Evolutionary conservation across 2,888 invertebrate species (phyloP), one percentile per base, ranked within the genome.

Genomic region (Acrocyrtus sp.): DNA sequence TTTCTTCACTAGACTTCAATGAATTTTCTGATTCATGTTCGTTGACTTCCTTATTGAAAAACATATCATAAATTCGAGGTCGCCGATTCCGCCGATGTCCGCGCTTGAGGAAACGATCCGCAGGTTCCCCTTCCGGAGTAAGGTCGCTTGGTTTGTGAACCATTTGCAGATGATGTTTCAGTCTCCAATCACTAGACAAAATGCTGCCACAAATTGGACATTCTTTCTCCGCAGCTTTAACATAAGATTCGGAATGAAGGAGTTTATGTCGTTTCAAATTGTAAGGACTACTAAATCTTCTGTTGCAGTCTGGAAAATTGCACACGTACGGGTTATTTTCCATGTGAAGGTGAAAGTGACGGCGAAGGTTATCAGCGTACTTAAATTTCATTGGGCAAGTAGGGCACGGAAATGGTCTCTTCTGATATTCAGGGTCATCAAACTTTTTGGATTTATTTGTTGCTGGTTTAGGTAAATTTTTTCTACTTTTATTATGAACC

Each of bases 311-410:
- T 3, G 57, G 62, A 41, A 69, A 62, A n/a, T 69, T 29, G 41
- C 74, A 74, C 3, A 39, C 27, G 24, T 21, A 74, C 22, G 74
- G 74, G 17, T 69, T 74, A 19, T 68, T 68, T 15, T 69, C 74
- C 53, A 74, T 26, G 27, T 74, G 74, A 3, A 69, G 26, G 29
- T 48, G 53, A 34, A 74, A 69, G 29, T 74, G 74, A 10, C 67
- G 29, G 15, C 61, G 17, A 0, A 73, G 19, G 15, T 62, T 68
- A 21, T 61, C 67, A 21, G 56, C 62, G 34, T 48, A 29, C 10
- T 27, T 54, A 26, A 73, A 73, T 15, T 22, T 15, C 21, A 27
- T 60, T 1, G 53, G 10, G 29, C 67, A 73, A 0, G 60, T 29
- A 17, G 67, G 73, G 50, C 67, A 73, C 10, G 10, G 4, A n/a